These are phyloP conservation scores for Diploptera punctata DNA, from an alignment of 2,888 invertebrate species.

Conservation along the genomic window DNA sequence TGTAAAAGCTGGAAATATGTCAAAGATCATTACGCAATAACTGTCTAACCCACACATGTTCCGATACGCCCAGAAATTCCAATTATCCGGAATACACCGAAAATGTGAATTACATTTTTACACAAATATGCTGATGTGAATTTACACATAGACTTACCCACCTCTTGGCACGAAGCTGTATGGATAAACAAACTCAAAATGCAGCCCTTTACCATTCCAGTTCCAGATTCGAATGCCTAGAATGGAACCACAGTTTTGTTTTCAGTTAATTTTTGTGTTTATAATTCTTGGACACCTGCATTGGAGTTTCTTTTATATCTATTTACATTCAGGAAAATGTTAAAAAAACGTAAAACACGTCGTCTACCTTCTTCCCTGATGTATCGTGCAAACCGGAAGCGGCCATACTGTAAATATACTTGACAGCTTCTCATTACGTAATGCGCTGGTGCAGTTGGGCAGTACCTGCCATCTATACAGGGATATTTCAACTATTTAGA, in stretches of 20 bases:
- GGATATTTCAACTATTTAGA: no score
- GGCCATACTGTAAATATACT: conserved; percentile 24
- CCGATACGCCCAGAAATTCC: no score
- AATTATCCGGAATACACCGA: no score
- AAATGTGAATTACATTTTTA: no score
- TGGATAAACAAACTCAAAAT: conserved; percentile 66
- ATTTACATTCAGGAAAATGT: no score
- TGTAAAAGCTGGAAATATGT: no score
- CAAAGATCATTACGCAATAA: no score
- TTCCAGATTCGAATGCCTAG: conserved; percentile 59
- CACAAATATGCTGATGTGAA: no score
- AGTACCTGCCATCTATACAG: neutral
- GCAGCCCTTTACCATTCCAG: conserved; percentile 69
- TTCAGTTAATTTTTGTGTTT: conserved; percentile 1
- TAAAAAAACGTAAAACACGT: conserved; percentile 20
- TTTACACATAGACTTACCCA: conserved; percentile 79
- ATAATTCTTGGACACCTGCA: neutral
- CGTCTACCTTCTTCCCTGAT: conserved; percentile 27
- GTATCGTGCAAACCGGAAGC: conserved; percentile 27
- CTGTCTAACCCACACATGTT: no score
- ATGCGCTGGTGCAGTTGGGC: neutral
- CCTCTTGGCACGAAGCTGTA: conserved; percentile 77
- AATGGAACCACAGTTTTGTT: conserved; percentile 32
- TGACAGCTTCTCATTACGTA: neutral
- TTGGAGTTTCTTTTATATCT: conserved; percentile 4